A percentile compares a stretch with the other conserved stretches of the same genome.
Conservation (phyloP, 2,797 vertebrate genomes). For the Peromyscus eremicus region DNA sequence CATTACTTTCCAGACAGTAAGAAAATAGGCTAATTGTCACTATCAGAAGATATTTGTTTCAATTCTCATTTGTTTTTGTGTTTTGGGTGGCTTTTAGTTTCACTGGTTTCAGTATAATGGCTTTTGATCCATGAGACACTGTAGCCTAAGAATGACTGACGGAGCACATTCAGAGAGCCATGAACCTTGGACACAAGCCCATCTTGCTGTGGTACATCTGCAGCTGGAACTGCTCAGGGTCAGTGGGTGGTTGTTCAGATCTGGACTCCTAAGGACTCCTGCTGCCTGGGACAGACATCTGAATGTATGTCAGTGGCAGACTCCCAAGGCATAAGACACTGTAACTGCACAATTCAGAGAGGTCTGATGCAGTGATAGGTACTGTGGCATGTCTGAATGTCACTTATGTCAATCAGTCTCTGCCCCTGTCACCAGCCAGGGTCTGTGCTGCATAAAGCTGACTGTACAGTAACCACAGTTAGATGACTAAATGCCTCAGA, state of each 20-base stretch:
- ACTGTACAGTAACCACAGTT: not conserved
- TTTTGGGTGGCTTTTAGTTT: not conserved
- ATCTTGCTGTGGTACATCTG: not conserved
- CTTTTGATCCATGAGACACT: not conserved
- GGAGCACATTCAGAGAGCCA: not conserved
- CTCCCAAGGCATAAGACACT: not conserved
- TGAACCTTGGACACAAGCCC: rapidly evolving
- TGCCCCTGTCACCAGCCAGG: too few relatives aligned
- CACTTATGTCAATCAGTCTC: not conserved
- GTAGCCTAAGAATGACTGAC: not conserved
- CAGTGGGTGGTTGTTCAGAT: not conserved
- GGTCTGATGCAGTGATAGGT: not conserved
- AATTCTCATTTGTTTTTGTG: not conserved
- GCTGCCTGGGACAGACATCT: not conserved
- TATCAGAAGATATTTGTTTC: not conserved
- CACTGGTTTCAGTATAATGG: not conserved
- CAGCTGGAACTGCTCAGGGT: not conserved
- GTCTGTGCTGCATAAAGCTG: not conserved
- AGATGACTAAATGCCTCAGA: not conserved
- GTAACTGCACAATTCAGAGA: not conserved
- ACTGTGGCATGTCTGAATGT: not conserved
- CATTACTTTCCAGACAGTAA: slow-evolving; percentile 30
- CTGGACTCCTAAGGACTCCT: not conserved
- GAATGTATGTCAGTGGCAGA: not conserved
- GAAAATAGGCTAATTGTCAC: not conserved